Conservation (phyloP, 2,797 vertebrate species). For the Acridotheres tristis region DNA sequence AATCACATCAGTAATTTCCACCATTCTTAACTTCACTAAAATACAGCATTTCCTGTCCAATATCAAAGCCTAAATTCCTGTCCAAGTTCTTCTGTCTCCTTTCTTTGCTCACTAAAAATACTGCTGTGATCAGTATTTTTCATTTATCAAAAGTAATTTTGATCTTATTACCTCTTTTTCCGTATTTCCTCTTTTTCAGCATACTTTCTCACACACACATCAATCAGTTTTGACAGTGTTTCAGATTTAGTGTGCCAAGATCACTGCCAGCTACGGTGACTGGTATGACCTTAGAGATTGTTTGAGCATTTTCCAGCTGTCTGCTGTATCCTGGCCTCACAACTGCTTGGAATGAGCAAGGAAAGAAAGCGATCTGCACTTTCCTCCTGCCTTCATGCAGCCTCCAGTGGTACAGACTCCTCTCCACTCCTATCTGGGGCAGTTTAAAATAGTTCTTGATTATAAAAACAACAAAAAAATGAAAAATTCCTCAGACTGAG, state of each 20-base stretch:
- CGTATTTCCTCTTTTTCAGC: not conserved
- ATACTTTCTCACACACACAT: not conserved
- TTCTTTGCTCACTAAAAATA: not conserved
- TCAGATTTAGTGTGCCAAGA: not conserved
- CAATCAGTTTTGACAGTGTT: not conserved
- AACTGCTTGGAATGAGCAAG: not conserved
- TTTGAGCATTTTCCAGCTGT: not conserved
- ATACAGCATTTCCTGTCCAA: not conserved
- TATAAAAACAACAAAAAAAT: not conserved
- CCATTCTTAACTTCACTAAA: not conserved
- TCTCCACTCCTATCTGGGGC: not conserved
- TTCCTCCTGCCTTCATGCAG: not conserved
- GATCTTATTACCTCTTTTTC: not conserved
- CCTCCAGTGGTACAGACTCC: not conserved
- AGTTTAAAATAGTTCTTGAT: not conserved
- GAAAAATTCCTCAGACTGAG: not conserved
- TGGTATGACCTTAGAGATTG: not conserved
- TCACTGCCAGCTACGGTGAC: not conserved
- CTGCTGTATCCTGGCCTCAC: not conserved
- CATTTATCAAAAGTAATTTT: not conserved
- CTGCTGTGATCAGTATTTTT: not conserved
- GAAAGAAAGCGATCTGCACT: not conserved
- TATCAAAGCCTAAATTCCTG: not conserved
- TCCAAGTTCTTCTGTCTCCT: not conserved
- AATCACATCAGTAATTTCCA: not conserved